Conservation (phyloP, 1,140 invertebrate genomes). For the Matsumurasca onukii region DNA sequence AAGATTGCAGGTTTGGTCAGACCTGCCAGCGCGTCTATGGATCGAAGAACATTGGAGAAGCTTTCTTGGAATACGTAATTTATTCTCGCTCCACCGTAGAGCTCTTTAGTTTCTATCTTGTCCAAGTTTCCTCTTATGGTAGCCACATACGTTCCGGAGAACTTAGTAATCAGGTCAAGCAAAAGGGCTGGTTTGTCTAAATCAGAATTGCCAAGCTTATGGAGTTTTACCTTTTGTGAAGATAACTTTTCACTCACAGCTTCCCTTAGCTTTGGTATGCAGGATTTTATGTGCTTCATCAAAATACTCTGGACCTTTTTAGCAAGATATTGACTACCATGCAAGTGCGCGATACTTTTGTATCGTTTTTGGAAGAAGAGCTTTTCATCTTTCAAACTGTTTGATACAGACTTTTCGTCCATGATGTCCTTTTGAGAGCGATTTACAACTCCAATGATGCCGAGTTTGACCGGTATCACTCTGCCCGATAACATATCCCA, state of each 20-base stretch:
- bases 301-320: slow-evolving; percentile 64
- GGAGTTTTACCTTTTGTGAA: slow-evolving; percentile 62
- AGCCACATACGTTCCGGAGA: slow-evolving; percentile 66
- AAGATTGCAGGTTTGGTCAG: slow-evolving; percentile 62
- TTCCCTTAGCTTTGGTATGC: slow-evolving; percentile 63
- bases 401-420: slow-evolving; percentile 59
- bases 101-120: slow-evolving; percentile 69
- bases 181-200: slow-evolving; percentile 63
- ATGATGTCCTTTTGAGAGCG: slow-evolving; percentile 72
- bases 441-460: slow-evolving; percentile 78
- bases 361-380: slow-evolving; percentile 64
- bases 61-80: slow-evolving; percentile 75
- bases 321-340: slow-evolving; percentile 62
- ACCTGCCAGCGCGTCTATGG: slow-evolving; percentile 63
- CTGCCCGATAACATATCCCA: slow-evolving; percentile 68
- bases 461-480: slow-evolving; percentile 72
- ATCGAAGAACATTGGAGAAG: slow-evolving; percentile 61
- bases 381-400: slow-evolving; percentile 63
- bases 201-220: slow-evolving; percentile 66
- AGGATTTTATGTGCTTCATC: slow-evolving; percentile 68
- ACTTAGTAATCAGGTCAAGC: slow-evolving; percentile 70
- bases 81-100: slow-evolving; percentile 72
- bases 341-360: slow-evolving; percentile 60
- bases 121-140: slow-evolving; percentile 68
- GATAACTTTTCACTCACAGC: slow-evolving; percentile 64